Percentiles rank a stretch among this genome's conserved stretches.
These are phyloP conservation scores for Mantis religiosa DNA, from an alignment of 2,888 invertebrate species.

Conservation along the genomic window DNA sequence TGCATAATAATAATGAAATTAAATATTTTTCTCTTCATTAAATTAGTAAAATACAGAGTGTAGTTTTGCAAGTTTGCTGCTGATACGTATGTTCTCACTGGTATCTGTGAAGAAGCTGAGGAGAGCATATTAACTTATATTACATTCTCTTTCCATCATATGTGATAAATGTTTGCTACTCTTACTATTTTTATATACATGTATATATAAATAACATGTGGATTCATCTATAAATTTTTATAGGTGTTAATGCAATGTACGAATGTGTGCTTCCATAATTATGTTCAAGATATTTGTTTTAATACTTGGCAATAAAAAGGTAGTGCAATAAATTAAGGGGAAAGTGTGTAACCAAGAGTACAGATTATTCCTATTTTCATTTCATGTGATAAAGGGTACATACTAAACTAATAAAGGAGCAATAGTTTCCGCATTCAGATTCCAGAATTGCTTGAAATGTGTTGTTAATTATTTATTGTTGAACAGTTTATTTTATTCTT, in stretches of 20 bases:
- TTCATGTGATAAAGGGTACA: neutral
- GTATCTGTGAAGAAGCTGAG: neutral
- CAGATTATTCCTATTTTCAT: neutral
- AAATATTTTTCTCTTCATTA: too few species aligned
- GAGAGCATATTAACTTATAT: neutral
- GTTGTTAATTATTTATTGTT: neutral
- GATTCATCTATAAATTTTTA: neutral
- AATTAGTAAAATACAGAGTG: too few species aligned
- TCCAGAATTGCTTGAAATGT: neutral
- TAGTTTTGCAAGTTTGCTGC: too few species aligned
- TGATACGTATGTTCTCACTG: neutral
- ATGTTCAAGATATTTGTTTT: neutral
- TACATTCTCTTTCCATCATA: neutral
- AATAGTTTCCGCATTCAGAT: neutral
- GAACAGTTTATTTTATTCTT: neutral
- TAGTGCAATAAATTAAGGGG: neutral
- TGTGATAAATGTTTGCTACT: constrained; percentile 11
- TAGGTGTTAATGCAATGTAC: neutral
- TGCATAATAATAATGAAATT: too few species aligned
- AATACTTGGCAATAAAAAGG: neutral
- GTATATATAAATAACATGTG: neutral
- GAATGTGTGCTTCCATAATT: neutral
- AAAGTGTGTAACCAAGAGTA: neutral
- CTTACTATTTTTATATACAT: constrained; percentile 18
- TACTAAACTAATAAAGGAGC: neutral